Base-by-base conservation (phyloP, 1,140 invertebrate genomes). In the Berghia stephanieae region DNA sequence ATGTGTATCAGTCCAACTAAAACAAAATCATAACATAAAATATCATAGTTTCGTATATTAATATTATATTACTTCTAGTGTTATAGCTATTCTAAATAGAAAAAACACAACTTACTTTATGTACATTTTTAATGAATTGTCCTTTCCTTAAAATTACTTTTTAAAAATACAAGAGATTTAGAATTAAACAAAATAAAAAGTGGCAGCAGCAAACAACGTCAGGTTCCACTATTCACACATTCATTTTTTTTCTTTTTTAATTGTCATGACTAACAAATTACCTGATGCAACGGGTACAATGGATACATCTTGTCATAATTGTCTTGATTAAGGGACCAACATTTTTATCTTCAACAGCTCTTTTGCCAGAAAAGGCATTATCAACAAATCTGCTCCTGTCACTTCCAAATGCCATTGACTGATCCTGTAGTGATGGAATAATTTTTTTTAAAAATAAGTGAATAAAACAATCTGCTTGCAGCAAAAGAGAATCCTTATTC, bases 241-340 rank as follows among this genome's bases (percentile, higher is more conserved):
- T 6, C 24, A 57, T 57, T 24, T 57, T 57, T 13, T 31, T n/a
- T n/a, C n/a, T n/a, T n/a, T n/a, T n/a, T n/a, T n/a, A n/a, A n/a
- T n/a, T n/a, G n/a, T n/a, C n/a, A n/a, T 43, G 0, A 31, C 21
- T 55, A 16, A 67, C 24, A 43, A 57, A 81, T 68, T 86, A 91
- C 86, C 98, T 93, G 82, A 99, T 96, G 89, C 98, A 99, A 27
- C 98, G 92, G 0, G 98, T 99, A 89, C 98, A 99, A 88, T 99
- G 98, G 88, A 99, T 99, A 89, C 98, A 99, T 71, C 98, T 92
- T 0, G 97, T 99, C 98, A 99, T 99, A n/a, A 98, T 94, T 0
- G 98, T 99, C 90, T 99, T 99, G 1, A 99, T 94, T 43, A 99
- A 89, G 21, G 98, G 98, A 3, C 98, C 98, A 82, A 99, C 94